A percentile compares a stretch with the other conserved stretches of the same genome.
Conservation (phyloP, 1,140 invertebrate genomes). For the Belonocnema kinseyi region DNA sequence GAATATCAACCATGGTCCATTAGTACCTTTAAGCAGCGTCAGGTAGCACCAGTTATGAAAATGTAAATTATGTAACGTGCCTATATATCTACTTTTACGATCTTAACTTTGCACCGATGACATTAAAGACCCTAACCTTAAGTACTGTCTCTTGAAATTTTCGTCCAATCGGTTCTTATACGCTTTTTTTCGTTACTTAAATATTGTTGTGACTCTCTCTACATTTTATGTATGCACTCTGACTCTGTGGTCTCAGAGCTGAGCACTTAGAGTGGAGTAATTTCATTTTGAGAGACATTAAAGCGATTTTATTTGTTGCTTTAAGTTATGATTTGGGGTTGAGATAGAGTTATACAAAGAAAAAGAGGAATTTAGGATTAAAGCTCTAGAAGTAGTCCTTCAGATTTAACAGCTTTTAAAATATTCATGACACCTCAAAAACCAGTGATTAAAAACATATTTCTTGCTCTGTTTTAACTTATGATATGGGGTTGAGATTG, state of each 20-base stretch:
- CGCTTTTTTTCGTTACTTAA: neutral
- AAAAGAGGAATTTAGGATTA: too few relatives aligned
- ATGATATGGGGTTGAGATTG: too few relatives aligned
- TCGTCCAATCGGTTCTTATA: constrained; percentile 9
- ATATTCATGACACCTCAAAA: too few relatives aligned
- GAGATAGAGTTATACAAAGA: too few relatives aligned
- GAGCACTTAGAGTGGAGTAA: neutral
- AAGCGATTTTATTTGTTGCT: neutral
- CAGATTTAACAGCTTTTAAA: too few relatives aligned
- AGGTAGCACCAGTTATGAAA: constrained; percentile 27
- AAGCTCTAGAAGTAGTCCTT: too few relatives aligned
- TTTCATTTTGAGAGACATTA: neutral
- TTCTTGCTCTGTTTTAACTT: too few relatives aligned
- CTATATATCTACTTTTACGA: constrained; percentile 25
- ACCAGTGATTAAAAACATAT: too few relatives aligned
- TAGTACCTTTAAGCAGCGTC: constrained; percentile 22
- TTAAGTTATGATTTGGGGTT: too few relatives aligned
- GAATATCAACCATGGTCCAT: constrained; percentile 22
- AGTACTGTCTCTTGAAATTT: constrained; percentile 21
- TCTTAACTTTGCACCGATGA: constrained; percentile 13
- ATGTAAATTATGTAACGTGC: constrained; percentile 28
- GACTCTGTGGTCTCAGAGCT: neutral
- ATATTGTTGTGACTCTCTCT: constrained; percentile 7
- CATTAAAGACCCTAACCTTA: constrained; percentile 26
- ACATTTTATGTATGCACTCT: constrained; percentile 2